These are phyloP conservation scores for Saguinus midas DNA, from an alignment of 2,113 vertebrate genomes.

Conservation along the genomic window DNA sequence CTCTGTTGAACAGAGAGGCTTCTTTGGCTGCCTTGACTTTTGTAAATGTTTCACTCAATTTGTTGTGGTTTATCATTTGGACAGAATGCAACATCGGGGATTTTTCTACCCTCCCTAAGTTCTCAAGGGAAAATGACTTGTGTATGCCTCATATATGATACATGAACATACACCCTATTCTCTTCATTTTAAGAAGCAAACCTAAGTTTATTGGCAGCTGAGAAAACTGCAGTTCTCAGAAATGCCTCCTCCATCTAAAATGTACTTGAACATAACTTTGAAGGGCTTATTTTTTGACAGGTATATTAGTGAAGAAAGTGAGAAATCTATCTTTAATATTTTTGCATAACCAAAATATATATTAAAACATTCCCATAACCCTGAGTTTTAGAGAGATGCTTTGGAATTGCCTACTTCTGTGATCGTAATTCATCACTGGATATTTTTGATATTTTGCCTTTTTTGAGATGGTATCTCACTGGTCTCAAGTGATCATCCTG, in stretches of 20 bases:
- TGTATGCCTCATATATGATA: background rate
- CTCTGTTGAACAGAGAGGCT: background rate
- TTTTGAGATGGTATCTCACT: background rate
- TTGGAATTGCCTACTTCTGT: background rate
- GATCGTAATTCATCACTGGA: background rate
- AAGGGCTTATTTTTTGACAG: background rate
- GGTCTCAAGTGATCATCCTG: background rate
- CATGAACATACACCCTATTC: slow-evolving; percentile 33
- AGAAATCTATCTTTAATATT: background rate
- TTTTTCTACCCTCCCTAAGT: slow-evolving; percentile 50
- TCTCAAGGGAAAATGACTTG: slow-evolving; percentile 64
- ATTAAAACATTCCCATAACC: background rate
- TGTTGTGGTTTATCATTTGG: slow-evolving; percentile 48
- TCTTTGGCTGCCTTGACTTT: background rate
- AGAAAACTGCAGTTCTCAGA: slow-evolving; percentile 19
- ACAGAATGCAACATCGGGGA: slow-evolving; percentile 36
- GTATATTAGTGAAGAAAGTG: background rate
- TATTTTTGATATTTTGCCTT: background rate
- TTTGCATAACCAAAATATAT: background rate
- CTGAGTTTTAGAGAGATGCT: background rate
- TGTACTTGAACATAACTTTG: slow-evolving; percentile 20
- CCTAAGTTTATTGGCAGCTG: slow-evolving; percentile 37
- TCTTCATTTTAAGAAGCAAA: slow-evolving; percentile 31
- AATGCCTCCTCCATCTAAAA: background rate
- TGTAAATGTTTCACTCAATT: slow-evolving; percentile 42